These are phyloP conservation scores for Euborellia annulipes DNA, from an alignment of 1,140 invertebrate species.

Conservation along the genomic window DNA sequence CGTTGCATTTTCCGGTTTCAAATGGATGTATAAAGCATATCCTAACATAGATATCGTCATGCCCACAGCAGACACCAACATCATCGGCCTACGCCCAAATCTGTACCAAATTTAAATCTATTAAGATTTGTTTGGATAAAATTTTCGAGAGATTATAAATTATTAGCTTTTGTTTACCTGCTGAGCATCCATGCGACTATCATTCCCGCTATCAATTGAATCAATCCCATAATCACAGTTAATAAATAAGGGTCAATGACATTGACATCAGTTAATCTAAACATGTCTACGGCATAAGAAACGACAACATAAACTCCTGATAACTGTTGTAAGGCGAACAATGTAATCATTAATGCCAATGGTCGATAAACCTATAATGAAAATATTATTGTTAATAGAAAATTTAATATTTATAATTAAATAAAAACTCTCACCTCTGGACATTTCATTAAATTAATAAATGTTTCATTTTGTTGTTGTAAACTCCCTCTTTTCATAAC, in stretches of 20 bases:
- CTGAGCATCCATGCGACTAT: not conserved
- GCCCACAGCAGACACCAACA: slow-evolving; percentile 34
- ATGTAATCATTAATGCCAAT: too few relatives aligned
- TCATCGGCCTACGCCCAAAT: not conserved
- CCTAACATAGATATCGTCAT: slow-evolving; percentile 41
- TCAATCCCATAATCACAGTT: slow-evolving; percentile 32
- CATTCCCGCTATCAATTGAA: slow-evolving; percentile 12
- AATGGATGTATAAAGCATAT: slow-evolving; percentile 31
- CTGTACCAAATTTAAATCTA: not conserved
- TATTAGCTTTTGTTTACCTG: too few relatives aligned
- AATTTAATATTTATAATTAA: too few relatives aligned
- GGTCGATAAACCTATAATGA: too few relatives aligned
- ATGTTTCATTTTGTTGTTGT: not conserved
- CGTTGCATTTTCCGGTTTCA: not conserved
- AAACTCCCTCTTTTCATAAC: too few relatives aligned
- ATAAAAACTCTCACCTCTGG: too few relatives aligned
- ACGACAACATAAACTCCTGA: slow-evolving; percentile 26
- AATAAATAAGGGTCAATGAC: slow-evolving; percentile 18
- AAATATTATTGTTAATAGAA: too few relatives aligned
- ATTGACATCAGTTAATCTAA: slow-evolving; percentile 34
- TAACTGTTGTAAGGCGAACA: not conserved
- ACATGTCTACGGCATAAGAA: slow-evolving; percentile 31
- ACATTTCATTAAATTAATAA: too few relatives aligned
- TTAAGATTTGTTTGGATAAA: too few relatives aligned
- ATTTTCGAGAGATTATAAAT: too few relatives aligned